These are phyloP conservation scores for Oligia fasciuncula DNA, from an alignment of 2,888 invertebrate genomes.

Conservation along the genomic window DNA sequence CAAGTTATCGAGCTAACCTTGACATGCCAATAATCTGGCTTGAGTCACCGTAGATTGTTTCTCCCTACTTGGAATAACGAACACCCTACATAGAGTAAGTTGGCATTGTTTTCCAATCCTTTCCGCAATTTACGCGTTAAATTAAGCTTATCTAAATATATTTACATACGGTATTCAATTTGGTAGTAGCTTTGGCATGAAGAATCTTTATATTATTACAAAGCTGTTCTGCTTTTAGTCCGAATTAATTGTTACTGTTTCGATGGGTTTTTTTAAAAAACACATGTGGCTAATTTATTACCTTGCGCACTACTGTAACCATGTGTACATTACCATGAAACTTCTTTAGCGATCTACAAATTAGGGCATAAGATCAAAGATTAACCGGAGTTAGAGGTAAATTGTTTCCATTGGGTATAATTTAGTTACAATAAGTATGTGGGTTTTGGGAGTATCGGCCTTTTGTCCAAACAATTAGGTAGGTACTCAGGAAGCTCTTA, in stretches of 20 bases:
- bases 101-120: slow-evolving; percentile 47
- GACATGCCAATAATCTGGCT: slow-evolving; percentile 31
- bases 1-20: slow-evolving; percentile 34
- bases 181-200: not conserved
- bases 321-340: slow-evolving; percentile 7
- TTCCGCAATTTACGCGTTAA: slow-evolving; percentile 26
- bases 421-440: slow-evolving; percentile 14
- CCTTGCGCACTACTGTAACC: not conserved
- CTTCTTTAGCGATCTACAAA: not conserved
- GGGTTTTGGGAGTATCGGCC: slow-evolving; percentile 21
- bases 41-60: slow-evolving; percentile 45
- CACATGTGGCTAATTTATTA: not conserved
- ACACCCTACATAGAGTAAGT: slow-evolving; percentile 36
- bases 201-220: not conserved
- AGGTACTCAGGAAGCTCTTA: slow-evolving; percentile 21
- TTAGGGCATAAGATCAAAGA: not conserved
- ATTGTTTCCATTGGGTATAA: slow-evolving; percentile 28
- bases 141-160: slow-evolving; percentile 40
- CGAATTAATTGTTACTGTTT: not conserved
- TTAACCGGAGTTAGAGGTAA: not conserved
- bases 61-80: slow-evolving; percentile 39
- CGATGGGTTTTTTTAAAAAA: not conserved
- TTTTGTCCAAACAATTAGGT: slow-evolving; percentile 13
- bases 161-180: slow-evolving; percentile 5
- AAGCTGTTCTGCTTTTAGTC: slow-evolving; percentile 1